Conservation (phyloP, 2,113 vertebrate species). For the Phalacrocorax brasilianus region DNA sequence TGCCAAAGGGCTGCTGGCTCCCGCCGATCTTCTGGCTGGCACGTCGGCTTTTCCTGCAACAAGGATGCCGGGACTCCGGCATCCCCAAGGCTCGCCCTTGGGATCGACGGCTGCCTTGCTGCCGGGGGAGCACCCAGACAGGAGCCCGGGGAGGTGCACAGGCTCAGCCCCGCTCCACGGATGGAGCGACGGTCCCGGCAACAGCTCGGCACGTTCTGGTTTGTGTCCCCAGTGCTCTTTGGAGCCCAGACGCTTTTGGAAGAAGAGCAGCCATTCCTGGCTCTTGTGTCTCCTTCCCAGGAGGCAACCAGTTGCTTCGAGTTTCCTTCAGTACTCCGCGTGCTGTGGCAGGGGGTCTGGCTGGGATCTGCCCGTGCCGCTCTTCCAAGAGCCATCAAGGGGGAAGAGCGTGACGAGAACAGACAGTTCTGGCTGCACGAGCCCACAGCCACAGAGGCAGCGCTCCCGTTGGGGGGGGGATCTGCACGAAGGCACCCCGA, state of each 20-base stretch:
- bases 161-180: neutral
- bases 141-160: rapidly evolving
- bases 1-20: neutral
- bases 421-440: neutral
- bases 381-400: neutral
- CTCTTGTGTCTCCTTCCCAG: neutral
- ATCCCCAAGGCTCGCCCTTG: rapidly evolving
- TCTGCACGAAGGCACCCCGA: neutral
- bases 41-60: rapidly evolving
- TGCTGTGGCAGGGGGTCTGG: neutral
- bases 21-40: rapidly evolving
- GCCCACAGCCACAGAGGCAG: neutral
- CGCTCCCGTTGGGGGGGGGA: neutral
- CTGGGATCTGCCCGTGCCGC: neutral
- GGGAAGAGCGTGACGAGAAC: neutral
- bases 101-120: neutral
- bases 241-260: neutral
- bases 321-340: neutral
- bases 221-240: neutral
- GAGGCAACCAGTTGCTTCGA: neutral
- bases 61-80: too few species aligned
- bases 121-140: neutral
- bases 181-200: rapidly evolving
- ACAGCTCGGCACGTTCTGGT: neutral
- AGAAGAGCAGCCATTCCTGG: neutral